Percentiles rank a stretch among this genome's conserved stretches.
Evolutionary conservation across 2,113 vertebrate genomes (phyloP).

Genomic region (Mionectes macconnelli): DNA sequence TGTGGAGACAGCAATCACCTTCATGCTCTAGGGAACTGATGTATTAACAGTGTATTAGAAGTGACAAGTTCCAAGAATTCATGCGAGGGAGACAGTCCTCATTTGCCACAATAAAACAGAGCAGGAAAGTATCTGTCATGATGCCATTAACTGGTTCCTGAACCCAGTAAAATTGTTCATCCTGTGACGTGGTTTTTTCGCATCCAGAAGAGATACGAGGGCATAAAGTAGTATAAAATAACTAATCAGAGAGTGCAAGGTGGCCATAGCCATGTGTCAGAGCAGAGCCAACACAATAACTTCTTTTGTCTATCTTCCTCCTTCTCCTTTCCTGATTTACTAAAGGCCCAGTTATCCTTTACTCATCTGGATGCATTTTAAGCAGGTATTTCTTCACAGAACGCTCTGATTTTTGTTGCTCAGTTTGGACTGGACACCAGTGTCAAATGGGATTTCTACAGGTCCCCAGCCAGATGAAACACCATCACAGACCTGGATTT

Average conservation of each 20-base stretch:
- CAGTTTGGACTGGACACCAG: not conserved
- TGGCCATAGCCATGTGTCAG: not conserved
- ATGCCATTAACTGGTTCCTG: not conserved
- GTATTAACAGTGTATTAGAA: not conserved
- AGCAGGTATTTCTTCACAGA: not conserved
- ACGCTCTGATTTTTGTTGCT: rapidly evolving
- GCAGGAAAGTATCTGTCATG: not conserved
- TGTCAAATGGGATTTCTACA: not conserved
- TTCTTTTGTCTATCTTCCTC: not conserved
- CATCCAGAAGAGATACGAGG: not conserved
- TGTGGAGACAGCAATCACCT: not conserved
- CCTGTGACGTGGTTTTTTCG: not conserved
- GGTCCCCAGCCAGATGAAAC: not conserved
- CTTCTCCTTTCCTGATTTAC: not conserved
- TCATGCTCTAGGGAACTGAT: not conserved
- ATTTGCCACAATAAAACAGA: not conserved
- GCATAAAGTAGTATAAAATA: not conserved
- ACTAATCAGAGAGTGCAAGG: not conserved
- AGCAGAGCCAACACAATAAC: not conserved
- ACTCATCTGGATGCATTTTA: not conserved
- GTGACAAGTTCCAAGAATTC: not conserved
- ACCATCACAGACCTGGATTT: not conserved
- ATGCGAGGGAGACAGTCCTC: not conserved
- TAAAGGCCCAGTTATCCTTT: not conserved
- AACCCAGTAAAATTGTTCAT: not conserved